Percentiles rank a stretch among this genome's conserved stretches.
Conservation (phyloP, 2,888 invertebrate genomes). For the Nymphalis c-album region DNA sequence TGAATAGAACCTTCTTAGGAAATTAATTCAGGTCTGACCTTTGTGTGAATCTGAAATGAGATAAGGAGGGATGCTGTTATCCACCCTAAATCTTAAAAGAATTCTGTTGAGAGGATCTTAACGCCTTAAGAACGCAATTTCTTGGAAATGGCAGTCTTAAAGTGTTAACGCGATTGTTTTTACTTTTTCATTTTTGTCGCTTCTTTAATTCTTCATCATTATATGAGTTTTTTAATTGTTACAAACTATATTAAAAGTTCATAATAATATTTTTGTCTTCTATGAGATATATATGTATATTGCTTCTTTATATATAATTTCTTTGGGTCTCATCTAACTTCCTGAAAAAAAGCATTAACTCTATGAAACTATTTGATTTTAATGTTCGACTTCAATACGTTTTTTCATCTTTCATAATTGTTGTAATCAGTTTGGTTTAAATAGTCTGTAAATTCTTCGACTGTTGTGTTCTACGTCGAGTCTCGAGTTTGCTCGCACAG, state of each 20-base stretch:
- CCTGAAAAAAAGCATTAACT: too few species aligned
- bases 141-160: slow-evolving; percentile 12
- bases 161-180: slow-evolving; percentile 16
- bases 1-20: slow-evolving; percentile 15
- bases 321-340: too few species aligned
- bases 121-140: slow-evolving; percentile 19
- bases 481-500: too few species aligned
- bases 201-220: neutral
- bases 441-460: too few species aligned
- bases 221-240: neutral
- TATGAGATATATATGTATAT: too few species aligned
- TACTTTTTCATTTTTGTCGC: slow-evolving; percentile 8
- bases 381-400: too few species aligned
- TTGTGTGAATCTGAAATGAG: slow-evolving; percentile 27
- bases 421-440: too few species aligned
- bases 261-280: neutral
- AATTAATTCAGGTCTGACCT: slow-evolving; percentile 25
- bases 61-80: slow-evolving; percentile 29
- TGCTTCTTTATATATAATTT: too few species aligned
- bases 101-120: slow-evolving; percentile 22
- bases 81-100: slow-evolving; percentile 24
- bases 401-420: too few species aligned
- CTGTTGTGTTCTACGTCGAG: too few species aligned
- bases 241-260: neutral
- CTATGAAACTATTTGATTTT: too few species aligned